Conservation (phyloP, 1,140 invertebrate species). For the Steinernema khuongi region DNA sequence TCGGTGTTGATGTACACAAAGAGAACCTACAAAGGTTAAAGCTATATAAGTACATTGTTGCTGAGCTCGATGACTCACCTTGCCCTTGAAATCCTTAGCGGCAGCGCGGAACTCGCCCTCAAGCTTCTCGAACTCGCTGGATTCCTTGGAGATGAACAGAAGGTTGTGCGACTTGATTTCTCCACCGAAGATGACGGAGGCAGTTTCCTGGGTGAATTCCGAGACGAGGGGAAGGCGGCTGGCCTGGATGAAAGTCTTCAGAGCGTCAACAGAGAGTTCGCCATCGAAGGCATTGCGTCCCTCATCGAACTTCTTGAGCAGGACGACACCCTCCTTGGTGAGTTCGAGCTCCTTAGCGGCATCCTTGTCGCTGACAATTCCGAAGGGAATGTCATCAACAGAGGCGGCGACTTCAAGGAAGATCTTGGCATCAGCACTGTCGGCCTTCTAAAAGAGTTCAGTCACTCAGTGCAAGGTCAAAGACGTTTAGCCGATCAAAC, state of each 20-base stretch:
- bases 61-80: constrained; percentile 64
- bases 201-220: constrained; percentile 95
- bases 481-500: not conserved
- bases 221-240: constrained; percentile 85
- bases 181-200: constrained; percentile 93
- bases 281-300: constrained; percentile 73
- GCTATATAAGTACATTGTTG: not conserved
- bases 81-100: constrained; percentile 81
- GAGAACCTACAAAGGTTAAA: constrained; percentile 68
- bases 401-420: constrained; percentile 74
- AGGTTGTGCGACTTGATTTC: constrained; percentile 92
- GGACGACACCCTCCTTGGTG: constrained; percentile 70
- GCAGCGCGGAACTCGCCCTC: constrained; percentile 66
- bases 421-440: constrained; percentile 72
- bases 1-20: constrained; percentile 91
- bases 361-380: constrained; percentile 72
- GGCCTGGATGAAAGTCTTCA: constrained; percentile 77
- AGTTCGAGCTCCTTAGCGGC: constrained; percentile 70
- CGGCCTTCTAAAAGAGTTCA: constrained; percentile 64
- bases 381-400: constrained; percentile 84
- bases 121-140: constrained; percentile 71
- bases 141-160: constrained; percentile 81
- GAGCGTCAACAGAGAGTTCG: constrained; percentile 66
- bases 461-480: not conserved
- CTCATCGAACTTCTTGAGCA: constrained; percentile 97